Evolutionary conservation across 2,888 invertebrate species (phyloP).

Genomic region (Marasmarcha lunaedactyla): DNA sequence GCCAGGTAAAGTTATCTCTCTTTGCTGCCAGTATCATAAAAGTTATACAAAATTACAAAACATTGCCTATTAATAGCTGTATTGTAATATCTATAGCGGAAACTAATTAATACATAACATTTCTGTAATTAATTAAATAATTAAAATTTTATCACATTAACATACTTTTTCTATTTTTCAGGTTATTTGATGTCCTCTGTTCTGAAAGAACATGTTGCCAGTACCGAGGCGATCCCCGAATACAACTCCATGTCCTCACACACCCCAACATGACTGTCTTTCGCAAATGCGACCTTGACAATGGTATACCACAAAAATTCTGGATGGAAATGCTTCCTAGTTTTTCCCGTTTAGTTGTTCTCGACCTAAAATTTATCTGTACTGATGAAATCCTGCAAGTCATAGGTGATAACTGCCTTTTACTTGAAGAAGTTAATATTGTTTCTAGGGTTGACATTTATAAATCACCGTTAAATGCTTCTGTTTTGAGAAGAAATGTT

Average conservation of each 20-base stretch:
- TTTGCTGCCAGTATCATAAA: background rate
- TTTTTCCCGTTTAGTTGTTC: slow-evolving; percentile 43
- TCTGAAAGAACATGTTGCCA: slow-evolving; percentile 50
- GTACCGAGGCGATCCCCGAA: slow-evolving; percentile 50
- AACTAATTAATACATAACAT: too few relatives aligned
- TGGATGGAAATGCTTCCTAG: slow-evolving; percentile 48
- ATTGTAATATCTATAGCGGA: too few relatives aligned
- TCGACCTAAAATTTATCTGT: slow-evolving; percentile 62
- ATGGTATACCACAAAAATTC: slow-evolving; percentile 46
- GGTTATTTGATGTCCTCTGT: slow-evolving; percentile 66
- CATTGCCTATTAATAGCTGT: too few relatives aligned
- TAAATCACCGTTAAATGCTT: slow-evolving; percentile 59
- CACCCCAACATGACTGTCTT: slow-evolving; percentile 57
- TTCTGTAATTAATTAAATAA: too few relatives aligned
- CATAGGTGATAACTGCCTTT: slow-evolving; percentile 40
- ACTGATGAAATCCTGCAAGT: slow-evolving; percentile 61
- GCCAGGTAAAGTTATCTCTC: slow-evolving; percentile 35
- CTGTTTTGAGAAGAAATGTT: slow-evolving; percentile 55
- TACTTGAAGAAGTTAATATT: slow-evolving; percentile 58
- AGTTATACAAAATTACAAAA: background rate
- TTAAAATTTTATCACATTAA: too few relatives aligned
- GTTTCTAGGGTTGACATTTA: slow-evolving; percentile 59
- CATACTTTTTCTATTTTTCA: slow-evolving; percentile 27
- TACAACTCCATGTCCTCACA: slow-evolving; percentile 50
- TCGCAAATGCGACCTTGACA: slow-evolving; percentile 58